Evolutionary conservation across 92 coral and sea anemone genomes (phyloP), one percentile per base, ranked within the genome.

Genomic region (Isaurus tuberculatus): DNA sequence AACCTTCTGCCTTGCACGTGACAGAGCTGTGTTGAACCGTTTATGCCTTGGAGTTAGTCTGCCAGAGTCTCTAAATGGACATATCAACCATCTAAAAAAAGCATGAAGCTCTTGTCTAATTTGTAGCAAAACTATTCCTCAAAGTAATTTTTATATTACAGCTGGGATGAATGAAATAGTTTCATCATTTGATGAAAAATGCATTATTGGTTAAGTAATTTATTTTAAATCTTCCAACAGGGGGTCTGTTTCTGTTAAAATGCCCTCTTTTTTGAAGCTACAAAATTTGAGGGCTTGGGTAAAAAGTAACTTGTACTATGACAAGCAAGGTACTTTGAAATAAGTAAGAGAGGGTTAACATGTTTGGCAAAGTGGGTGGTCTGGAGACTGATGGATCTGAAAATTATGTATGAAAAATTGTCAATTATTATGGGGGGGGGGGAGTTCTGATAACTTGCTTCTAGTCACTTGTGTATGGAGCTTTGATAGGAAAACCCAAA

Each of bases 31-130:
- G 63, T 72, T 72, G 79, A 72, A 72, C 46, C 46, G 61, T 46
- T 14, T 72, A 33, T 72, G 79, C 31, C 78, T 32, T 22, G 78
- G 78, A 34, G 78, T 72, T 72, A 72, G 43, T 23, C 60, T 36
- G 78, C 78, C 78, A 72, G 34, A 34, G 78, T 72, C 55, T 72
- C 33, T 72, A 43, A 72, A 37, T 40, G 78, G 60, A 72, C 22
- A 30, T 26, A 72, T 72, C 25, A 72, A 46, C 78, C 78, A 72
- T 37, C 78, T 72, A 34, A 72, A 72, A 72, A 46, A 46, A 46
- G 58, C 58, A 49, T 49, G 58, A 49, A 10, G 58, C 58, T 49
- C 19, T 49, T 49, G 58, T 8, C 58, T 49, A 49, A 49, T 49
- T 49, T 49, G 58, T 5, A 49, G 58, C 58, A 49, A 49, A 49